These are phyloP conservation scores for Erebia epiphron DNA, from an alignment of 2,888 invertebrate genomes.

Conservation along the genomic window DNA sequence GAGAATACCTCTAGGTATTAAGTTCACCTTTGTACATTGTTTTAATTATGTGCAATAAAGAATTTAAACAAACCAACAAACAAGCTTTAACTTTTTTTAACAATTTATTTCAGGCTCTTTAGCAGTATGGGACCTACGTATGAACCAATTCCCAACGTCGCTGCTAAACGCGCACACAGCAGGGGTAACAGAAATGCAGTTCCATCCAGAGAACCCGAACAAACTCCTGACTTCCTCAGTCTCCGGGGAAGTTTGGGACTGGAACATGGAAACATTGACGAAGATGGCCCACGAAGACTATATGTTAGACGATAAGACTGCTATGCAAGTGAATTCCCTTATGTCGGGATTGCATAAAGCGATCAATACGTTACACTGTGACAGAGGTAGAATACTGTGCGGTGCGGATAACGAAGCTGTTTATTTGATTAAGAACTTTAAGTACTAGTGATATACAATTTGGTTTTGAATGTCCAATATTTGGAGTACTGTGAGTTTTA, in stretches of 20 bases:
- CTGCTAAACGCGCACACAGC: constrained; percentile 90
- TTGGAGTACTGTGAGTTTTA: no score
- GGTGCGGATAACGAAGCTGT: constrained; percentile 95
- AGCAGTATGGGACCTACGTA: constrained; percentile 95
- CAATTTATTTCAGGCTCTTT: constrained; percentile 83
- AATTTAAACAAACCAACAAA: no score
- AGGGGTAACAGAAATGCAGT: constrained; percentile 92
- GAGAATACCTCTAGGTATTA: no score
- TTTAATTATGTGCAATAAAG: no score
- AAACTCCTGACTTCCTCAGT: constrained; percentile 92
- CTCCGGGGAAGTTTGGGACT: constrained; percentile 94
- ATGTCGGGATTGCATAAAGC: constrained; percentile 90
- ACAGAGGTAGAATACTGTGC: constrained; percentile 88
- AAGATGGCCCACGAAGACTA: constrained; percentile 77
- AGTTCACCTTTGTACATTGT: no score
- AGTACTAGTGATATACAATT: constrained; percentile 39
- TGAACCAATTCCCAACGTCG: constrained; percentile 92
- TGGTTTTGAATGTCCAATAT: no score
- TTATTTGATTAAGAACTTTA: constrained; percentile 88
- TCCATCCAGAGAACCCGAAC: constrained; percentile 93
- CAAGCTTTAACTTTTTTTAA: no score
- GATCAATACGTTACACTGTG: constrained; percentile 91
- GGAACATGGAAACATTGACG: constrained; percentile 86
- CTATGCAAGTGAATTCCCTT: constrained; percentile 88
- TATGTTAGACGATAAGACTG: constrained; percentile 87